Conservation (phyloP, 2,888 invertebrate genomes). For the Drosophila longiperda region DNA sequence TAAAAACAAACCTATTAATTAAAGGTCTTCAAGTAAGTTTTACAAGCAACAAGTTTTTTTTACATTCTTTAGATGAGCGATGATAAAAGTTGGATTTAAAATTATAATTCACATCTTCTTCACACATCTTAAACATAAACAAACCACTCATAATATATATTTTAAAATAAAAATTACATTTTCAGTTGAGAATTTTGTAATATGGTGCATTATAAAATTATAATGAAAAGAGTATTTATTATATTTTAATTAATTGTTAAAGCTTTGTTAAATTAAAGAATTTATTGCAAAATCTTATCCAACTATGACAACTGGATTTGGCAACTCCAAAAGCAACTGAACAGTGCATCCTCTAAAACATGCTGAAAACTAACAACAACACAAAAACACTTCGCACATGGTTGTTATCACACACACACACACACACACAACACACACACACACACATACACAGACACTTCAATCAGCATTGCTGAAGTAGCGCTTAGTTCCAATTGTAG, state of each 20-base stretch:
- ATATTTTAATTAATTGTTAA: background rate
- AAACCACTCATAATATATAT: background rate
- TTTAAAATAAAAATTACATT: background rate
- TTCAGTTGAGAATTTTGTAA: background rate
- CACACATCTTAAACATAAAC: background rate
- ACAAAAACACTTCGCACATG: slow-evolving; percentile 47
- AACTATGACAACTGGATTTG: slow-evolving; percentile 49
- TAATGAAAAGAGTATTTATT: background rate
- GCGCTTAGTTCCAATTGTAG: slow-evolving; percentile 19
- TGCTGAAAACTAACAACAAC: slow-evolving; percentile 49
- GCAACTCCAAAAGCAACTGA: slow-evolving; percentile 16
- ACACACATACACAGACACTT: background rate
- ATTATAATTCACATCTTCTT: background rate
- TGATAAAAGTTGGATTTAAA: background rate
- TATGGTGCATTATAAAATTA: background rate
- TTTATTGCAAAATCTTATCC: slow-evolving; percentile 34
- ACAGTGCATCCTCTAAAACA: slow-evolving; percentile 3
- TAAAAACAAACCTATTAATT: background rate
- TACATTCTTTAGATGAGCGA: background rate
- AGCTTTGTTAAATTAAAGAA: slow-evolving; percentile 1
- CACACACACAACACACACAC: background rate
- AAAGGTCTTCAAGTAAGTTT: background rate
- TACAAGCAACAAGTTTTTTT: background rate
- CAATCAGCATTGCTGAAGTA: background rate
- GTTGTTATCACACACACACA: slow-evolving; percentile 10